phyloP scores from a whole-genome alignment of 2,797 vertebrate species.

The Antrozous pallidus region DNA sequence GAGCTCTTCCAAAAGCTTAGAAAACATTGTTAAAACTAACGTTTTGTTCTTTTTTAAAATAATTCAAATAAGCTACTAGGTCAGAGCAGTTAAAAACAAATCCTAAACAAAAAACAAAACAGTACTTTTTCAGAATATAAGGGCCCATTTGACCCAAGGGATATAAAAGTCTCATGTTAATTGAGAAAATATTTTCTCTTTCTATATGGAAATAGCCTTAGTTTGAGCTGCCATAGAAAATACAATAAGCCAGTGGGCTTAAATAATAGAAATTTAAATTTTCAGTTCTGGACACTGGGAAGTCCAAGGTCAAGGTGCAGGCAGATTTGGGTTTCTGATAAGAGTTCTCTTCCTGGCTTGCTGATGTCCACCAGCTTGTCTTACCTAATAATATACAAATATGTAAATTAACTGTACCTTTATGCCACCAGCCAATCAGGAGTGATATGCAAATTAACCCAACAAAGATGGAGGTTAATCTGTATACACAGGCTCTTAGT shows the following conservation, averaged over 20 bases:
- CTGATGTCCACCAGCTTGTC: neutral
- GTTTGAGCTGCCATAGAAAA: neutral
- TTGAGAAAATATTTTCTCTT: neutral
- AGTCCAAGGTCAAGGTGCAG: neutral
- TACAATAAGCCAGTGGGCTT: neutral
- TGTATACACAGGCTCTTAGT: no score
- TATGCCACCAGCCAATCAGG: no score
- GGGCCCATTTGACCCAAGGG: neutral
- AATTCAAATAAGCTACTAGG: neutral
- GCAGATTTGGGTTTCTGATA: neutral
- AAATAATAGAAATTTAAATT: neutral
- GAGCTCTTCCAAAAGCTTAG: neutral
- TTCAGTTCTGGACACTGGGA: neutral
- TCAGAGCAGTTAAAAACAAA: neutral
- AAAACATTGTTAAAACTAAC: neutral
- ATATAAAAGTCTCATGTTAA: neutral
- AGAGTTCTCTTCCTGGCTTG: neutral
- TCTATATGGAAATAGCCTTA: neutral
- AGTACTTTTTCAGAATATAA: neutral
- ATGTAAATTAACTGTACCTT: no score
- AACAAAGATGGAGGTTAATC: no score
- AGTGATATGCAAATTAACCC: no score
- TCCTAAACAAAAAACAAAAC: slow-evolving; percentile 3
- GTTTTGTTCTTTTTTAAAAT: neutral
- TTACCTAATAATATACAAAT: no score